Evolutionary conservation across 2,113 vertebrate species (phyloP), one percentile per base, ranked within the genome.

Genomic region (Panthera leo): DNA sequence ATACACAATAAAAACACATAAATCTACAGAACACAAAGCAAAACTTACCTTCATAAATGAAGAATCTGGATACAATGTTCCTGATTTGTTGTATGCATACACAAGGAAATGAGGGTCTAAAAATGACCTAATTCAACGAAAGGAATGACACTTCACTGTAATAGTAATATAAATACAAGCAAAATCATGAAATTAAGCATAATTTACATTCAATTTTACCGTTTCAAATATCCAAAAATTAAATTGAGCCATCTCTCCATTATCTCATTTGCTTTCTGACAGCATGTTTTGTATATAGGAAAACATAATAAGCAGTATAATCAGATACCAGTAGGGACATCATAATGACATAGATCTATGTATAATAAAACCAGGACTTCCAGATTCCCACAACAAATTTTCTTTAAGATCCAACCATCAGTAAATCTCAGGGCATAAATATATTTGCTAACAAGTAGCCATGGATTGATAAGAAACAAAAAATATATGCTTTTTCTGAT

Each of bases 51-150:
- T 76, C 42, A 21, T 11, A 91, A 89, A 42, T 82, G 86, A 85
- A 85, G 42, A 73, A 15, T 91, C 29, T 53, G 9, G 1, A 36
- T 71, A 27, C 53, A 93, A 13, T 29, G 1, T 27, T 71, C 94
- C 89, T 39, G 61, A 88, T 25, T 78, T 85, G 58, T 15, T 96
- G 48, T 94, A 79, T 65, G 86, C 91, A 83, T 96, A 95, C 29
- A 95, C 53, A 34, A 29, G 34, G 92, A 98, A 95, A 79, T 71
- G 11, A 71, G 96, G 90, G 16, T 91, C 31, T 78, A 98, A 86
- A 89, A 95, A 88, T 83, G 95, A 95, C 89, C 97, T 98, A 73
- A 93, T 94, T 78, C 42, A 98, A 95, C 21, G 39, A 96, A 97
- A 91, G 94, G 13, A 89, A 96, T 48, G 42, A 87, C 4, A 92